Evolutionary conservation across 2,113 vertebrate species (phyloP).

Genomic region (Chiloscyllium plagiosum): DNA sequence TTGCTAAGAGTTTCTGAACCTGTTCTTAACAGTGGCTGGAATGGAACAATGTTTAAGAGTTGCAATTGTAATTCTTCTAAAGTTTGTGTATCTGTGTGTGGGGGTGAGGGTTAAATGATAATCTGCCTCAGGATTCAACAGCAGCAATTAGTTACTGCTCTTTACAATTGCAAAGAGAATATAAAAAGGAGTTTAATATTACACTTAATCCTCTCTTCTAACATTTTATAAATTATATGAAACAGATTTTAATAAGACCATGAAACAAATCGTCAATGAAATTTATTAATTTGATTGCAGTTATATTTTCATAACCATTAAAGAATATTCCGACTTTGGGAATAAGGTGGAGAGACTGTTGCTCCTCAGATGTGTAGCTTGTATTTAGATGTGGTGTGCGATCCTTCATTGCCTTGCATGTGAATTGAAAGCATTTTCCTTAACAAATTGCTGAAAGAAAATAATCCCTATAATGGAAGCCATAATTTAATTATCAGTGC

Average conservation of each 20-base stretch:
- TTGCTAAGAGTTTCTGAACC: neutral
- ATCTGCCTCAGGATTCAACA: neutral
- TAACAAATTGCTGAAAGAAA: neutral
- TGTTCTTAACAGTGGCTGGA: neutral
- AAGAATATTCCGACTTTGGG: neutral
- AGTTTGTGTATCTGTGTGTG: neutral
- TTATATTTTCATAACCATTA: neutral
- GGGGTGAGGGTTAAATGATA: neutral
- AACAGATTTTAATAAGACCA: neutral
- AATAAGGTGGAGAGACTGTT: neutral
- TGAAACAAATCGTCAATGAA: neutral
- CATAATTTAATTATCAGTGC: neutral
- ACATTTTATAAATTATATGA: neutral
- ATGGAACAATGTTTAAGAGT: neutral
- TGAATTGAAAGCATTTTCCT: neutral
- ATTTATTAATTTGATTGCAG: neutral
- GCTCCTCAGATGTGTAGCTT: neutral
- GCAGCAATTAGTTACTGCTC: neutral
- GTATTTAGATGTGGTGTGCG: neutral
- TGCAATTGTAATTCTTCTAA: neutral
- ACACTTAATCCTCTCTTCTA: neutral
- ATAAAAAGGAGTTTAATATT: neutral
- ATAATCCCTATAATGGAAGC: neutral
- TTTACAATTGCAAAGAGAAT: neutral
- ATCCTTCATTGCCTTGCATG: neutral